phyloP scores from a whole-genome alignment of 2,888 invertebrate species.

The Seira ritae region DNA sequence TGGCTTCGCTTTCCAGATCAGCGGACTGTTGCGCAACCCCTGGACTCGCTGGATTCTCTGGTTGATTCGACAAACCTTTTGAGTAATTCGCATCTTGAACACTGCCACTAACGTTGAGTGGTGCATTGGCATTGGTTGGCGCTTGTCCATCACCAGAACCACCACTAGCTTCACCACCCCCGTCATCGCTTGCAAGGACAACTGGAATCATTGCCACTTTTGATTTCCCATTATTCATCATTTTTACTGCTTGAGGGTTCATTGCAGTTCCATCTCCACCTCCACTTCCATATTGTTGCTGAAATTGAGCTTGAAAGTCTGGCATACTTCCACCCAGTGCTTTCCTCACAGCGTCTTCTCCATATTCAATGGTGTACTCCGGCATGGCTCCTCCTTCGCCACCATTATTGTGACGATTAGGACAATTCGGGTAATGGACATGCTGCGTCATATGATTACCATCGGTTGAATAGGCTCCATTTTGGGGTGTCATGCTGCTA shows the following conservation, averaged over 20 bases:
- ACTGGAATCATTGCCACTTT: slow-evolving; percentile 49
- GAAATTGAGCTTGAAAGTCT: slow-evolving; percentile 48
- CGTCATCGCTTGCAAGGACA: slow-evolving; percentile 25
- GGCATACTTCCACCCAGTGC: slow-evolving; percentile 53
- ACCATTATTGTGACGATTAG: slow-evolving; percentile 28
- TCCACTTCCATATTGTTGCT: slow-evolving; percentile 42
- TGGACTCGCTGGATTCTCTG: neutral
- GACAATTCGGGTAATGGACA: slow-evolving; percentile 61
- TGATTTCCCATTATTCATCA: slow-evolving; percentile 36
- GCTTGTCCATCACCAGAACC: neutral
- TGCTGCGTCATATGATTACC: slow-evolving; percentile 43
- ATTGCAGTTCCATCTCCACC: neutral
- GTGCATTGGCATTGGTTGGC: slow-evolving; percentile 4
- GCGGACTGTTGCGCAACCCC: too few species aligned
- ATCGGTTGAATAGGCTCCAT: slow-evolving; percentile 22
- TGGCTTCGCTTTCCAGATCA: too few species aligned
- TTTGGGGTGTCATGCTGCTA: slow-evolving; percentile 7
- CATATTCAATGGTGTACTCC: slow-evolving; percentile 52
- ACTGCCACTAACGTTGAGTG: too few species aligned
- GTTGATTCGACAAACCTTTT: neutral
- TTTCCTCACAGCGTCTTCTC: slow-evolving; percentile 59
- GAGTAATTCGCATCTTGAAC: too few species aligned
- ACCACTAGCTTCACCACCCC: neutral
- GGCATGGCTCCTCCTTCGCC: neutral
- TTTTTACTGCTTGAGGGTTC: slow-evolving; percentile 24